A percentile compares a stretch with the other conserved stretches of the same genome.
These are phyloP conservation scores for Zalophus californianus DNA, from an alignment of 2,797 vertebrate genomes.

Conservation along the genomic window DNA sequence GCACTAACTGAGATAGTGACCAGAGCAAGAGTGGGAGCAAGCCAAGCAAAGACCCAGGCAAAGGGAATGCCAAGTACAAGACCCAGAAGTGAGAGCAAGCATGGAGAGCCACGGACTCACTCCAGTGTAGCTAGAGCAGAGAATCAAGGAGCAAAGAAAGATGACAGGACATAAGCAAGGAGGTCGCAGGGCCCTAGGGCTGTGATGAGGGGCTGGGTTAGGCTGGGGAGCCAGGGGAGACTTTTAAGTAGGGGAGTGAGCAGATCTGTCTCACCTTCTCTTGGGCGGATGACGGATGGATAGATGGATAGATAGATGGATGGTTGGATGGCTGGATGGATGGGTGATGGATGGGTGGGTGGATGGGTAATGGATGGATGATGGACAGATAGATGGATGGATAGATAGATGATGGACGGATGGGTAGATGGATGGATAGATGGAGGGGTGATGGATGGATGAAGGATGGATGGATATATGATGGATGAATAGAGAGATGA, in stretches of 20 bases:
- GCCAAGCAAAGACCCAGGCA: neutral
- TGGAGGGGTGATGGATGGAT: too few species aligned
- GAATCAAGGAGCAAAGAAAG: neutral
- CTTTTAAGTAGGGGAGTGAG: neutral
- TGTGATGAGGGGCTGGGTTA: neutral
- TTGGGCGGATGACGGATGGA: neutral
- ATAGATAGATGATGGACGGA: rapidly evolving
- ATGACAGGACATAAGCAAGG: too few species aligned
- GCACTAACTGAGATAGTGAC: neutral
- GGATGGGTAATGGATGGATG: neutral
- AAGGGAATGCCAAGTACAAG: neutral
- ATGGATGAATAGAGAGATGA: too few species aligned
- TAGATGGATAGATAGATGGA: neutral
- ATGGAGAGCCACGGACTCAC: neutral
- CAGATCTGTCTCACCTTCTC: neutral
- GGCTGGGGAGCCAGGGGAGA: neutral
- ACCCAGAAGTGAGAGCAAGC: neutral
- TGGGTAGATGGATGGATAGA: rapidly evolving
- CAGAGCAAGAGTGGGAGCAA: too few species aligned
- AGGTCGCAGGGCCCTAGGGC: neutral
- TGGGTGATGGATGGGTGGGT: neutral
- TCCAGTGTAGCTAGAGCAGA: neutral
- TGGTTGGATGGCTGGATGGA: neutral
- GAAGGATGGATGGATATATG: too few species aligned
- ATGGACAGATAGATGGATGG: too few species aligned